Base-by-base conservation (phyloP, 2,797 vertebrate species). In the Percopsis omiscomaycus region DNA sequence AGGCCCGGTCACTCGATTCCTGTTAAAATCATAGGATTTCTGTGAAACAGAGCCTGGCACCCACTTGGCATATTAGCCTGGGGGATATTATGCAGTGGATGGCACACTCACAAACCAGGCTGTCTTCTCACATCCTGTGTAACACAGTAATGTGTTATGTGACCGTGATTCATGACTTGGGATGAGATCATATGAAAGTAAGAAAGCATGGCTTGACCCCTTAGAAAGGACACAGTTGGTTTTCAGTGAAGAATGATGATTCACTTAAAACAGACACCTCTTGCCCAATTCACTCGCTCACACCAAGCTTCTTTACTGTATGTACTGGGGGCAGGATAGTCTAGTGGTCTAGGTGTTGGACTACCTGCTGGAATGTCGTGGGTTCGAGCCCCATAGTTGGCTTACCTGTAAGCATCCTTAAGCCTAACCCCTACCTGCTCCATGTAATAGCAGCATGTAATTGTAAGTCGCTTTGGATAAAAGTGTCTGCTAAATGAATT, bases 281-380 rank as follows among this genome's bases (percentile, higher is more conserved):
- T 45, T 45, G 74, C 30, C 71, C 74, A 48, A 81, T 81, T 85
- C 81, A 84, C 14, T 13, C 32, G 15, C 61, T 76, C 73, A 66
- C 70, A 84, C 78, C 69, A 30, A 66, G 60, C 28, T 62, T 69
- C 56, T 85, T 68, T 65, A 82, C 77, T 22, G 22, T 22, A 22
- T 22, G 22, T 22, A 11, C 0, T 12, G 60, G 42, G 53, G 59
- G 42, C 37, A 22, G 5, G 55, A 8, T 6, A 22, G 50, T 22
- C 22, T 22, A 22, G 22, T 6, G 9, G 50, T 22, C 22, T 22
- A 22, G 22, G 22, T 22, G 22, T 22, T 22, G 22, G 22, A 22
- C 22, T 22, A 22, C 22, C 22, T 22, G 22, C 22, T 22, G 22
- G 50, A 22, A 48, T 2, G 46, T 11, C 11, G 11, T 48, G 46